Base-by-base conservation (phyloP, 2,113 vertebrate genomes). In the Capra hircus region DNA sequence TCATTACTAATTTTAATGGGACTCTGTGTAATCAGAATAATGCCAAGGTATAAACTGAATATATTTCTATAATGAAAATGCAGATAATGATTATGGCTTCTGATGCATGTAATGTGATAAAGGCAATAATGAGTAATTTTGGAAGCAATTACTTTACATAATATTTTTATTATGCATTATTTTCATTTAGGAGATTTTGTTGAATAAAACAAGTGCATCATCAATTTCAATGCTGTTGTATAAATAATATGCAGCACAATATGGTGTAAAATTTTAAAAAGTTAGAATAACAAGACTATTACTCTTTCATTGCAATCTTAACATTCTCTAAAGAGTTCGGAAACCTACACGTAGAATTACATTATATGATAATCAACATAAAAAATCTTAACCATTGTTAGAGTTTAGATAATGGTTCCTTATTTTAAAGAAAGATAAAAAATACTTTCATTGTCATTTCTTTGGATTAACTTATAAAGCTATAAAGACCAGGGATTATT, bases 31-130 rank as follows among this genome's bases (percentile, higher is more conserved):
- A 90, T 96, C 88, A 94, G 77, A 96, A 95, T 91, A 97, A 95
- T 94, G 23, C 14, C 27, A 95, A 96, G 40, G n/a, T 92, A 90
- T 80, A 92, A 94, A 92, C 36, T 57, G 40, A 93, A 97, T 97
- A 67, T 95, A 96, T 96, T 97, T 93, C 52, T 94, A 57, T 88
- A 97, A 92, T 94, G 80, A 92, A 97, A 96, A 97, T 92, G 0
- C 12, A 93, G 60, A 82, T 91, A 86, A 96, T 88, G 36, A 94
- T 97, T 84, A 97, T 95, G 33, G 48, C 30, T 74, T 94, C 55
- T 95, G 88, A 92, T 92, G 71, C 88, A 94, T 80, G 28, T 81
- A 95, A 87, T 77, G 25, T 87, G 50, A 90, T 83, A 96, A 96
- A 90, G 55, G 43, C 80, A 96, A 95, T 95, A 93, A 89, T 64